Evolutionary conservation across 2,797 vertebrate species (phyloP).

Genomic region (Babyrousa celebensis): DNA sequence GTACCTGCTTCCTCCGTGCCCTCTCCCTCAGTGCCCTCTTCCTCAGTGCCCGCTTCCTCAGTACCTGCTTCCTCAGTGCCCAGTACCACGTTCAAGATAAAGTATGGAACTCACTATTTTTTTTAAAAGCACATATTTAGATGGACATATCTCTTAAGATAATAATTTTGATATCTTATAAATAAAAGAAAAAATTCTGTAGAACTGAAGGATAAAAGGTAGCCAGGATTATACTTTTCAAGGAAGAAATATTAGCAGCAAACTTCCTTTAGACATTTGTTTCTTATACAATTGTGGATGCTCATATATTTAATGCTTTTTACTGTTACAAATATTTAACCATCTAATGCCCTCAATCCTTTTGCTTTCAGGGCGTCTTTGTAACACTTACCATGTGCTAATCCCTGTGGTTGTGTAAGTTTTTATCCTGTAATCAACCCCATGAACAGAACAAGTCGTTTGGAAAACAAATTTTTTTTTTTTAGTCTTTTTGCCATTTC

Average conservation of each 20-base stretch:
- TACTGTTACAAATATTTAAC: neutral
- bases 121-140: neutral
- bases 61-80: too few species aligned
- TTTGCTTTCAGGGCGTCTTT: neutral
- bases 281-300: neutral
- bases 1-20: too few species aligned
- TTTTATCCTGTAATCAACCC: neutral
- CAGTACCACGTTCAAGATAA: accelerated
- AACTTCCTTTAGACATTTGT: neutral
- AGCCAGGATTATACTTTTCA: neutral
- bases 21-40: too few species aligned
- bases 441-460: accelerated
- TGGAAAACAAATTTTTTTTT: neutral
- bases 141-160: too few species aligned
- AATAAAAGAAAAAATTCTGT: neutral
- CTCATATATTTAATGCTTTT: neutral
- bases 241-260: neutral
- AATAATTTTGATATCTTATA: neutral
- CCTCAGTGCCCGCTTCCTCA: too few species aligned
- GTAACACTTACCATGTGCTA: accelerated
- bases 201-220: neutral
- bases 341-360: neutral
- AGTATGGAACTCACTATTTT: accelerated
- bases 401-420: neutral
- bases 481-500: too few species aligned